Evolutionary conservation across 2,113 vertebrate species (phyloP), one percentile per base, ranked within the genome.

Genomic region (Bubo blakistoni): DNA sequence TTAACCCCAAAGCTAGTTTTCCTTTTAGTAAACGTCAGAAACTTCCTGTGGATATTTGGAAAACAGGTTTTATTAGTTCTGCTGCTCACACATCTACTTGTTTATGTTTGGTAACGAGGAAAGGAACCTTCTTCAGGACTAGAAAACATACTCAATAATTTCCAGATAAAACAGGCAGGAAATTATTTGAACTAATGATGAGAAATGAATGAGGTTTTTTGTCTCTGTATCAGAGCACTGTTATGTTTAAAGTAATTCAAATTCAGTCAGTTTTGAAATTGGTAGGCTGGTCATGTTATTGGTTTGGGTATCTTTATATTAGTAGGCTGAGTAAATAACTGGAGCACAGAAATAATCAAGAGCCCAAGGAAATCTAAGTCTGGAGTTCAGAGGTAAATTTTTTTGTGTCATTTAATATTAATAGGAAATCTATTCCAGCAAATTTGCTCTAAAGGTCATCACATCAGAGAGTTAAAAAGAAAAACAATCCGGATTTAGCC

Each of bases 361-460:
- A 94, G 27, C n/a, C 84, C 29, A 86, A 77, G 47, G 55, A 88
- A 95, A 90, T 71, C 54, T 46, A 76, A 79, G 42, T 91, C n/a
- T 89, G 46, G 69, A 94, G 73, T 86, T 96, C 76, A 91, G 62
- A 96, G 73, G 85, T 81, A 46, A 80, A 36, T 25, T 79, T 94
- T 93, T 72, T 61, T 4, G 34, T 65, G 74, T 61, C 38, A 81
- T 97, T 97, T 95, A 98, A 88, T 98, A 95, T 97, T 97, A 96
- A 97, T 97, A 52, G n/a, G 5, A 95, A 95, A 95, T 74, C 62
- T 90, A 70, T 83, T 86, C 59, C 57, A 95, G 88, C 72, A 93
- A 95, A 92, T 97, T 96, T 97, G 88, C 92, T 97, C 74, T 96
- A 94, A 97, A 98, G 92, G 62, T 98, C 96, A 97, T 77, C 91